Base-by-base conservation (phyloP, 2,797 vertebrate species). In the Smutsia temminckii region DNA sequence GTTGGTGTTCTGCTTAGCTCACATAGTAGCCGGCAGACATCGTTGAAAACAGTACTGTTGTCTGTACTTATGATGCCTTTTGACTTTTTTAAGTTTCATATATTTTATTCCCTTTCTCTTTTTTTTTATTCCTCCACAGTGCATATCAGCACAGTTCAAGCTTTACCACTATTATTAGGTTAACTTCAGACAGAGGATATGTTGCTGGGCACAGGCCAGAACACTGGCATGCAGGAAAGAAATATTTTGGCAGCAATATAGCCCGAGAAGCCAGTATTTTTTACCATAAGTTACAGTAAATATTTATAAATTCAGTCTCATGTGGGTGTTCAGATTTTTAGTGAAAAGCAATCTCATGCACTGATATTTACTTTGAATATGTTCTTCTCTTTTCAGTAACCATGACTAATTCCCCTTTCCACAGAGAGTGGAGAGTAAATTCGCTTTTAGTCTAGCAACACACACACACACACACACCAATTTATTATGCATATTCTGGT, bases 221-320 rank as follows among this genome's bases (percentile, higher is more conserved):
- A 77, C 69, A 51, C 85, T 69, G 71, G 34, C 42, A 6, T 77
- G 69, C 14, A 18, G 57, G 46, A 96, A 96, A 93, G 87, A 94
- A 78, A 86, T 86, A 94, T 93, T 89, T 94, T 96, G 96, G 95
- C 88, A 95, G 69, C 53, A 53, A 14, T 37, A 83, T 88, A 75
- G 55, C 85, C 91, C 89, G 92, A 71, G 91, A 95, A 95, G 81
- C 88, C 91, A 77, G 64, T 91, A 91, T 93, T 92, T 96, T 93
- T 89, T 66, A 89, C 74, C 49, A 29, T 84, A 95, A 94, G 37
- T 96, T 95, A 92, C 51, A 81, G 91, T 89, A 92, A 97, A 95
- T 96, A 95, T 96, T 97, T 95, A 96, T 85, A 95, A 89, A 97
- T 92, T 79, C 88, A 85, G 42, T 71, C 64, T 97, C 53, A 59